Evolutionary conservation across 2,888 invertebrate genomes (phyloP), one percentile per base, ranked within the genome.

Genomic region (Polymixis flavicincta): DNA sequence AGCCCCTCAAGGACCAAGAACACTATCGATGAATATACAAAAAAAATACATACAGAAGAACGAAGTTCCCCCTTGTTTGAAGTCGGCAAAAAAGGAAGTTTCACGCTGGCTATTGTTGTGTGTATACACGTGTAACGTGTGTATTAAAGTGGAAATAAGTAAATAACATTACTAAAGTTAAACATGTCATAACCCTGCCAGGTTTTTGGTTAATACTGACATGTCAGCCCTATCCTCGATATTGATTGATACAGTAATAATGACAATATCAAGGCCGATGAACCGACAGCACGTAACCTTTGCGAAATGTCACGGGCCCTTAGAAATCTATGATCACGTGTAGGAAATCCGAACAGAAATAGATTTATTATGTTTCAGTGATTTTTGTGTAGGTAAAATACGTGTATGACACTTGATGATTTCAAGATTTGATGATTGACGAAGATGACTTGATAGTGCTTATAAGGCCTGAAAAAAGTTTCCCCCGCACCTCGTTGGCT

Each of bases 221-320:
- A 22, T 65, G 22, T 60, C 52, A 80, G 17, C 32, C 48, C 14
- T 55, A 22, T 67, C 32, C n/a, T 14, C 13, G 14, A 55, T 74
- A 78, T 78, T 78, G 83, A 78, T 74, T 83, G 59, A 50, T 61
- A 65, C 45, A 60, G 50, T 78, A 52, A 66, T 69, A 83, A 77
- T 71, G 71, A 67, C 48, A 71, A 67, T 59, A 71, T 42, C 71
- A 77, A 77, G 83, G 80, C 17, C 32, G 0, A 14, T n/a, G 55
- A 55, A 55, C n/a, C 60, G 25, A 25, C 14, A 67, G 22, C 48
- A 52, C 32, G 66, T 57, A 54, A 77, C 71, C 80, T 80, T 80
- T 77, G 83, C 66, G 22, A 82, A 80, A 80, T 82, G 67, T 80
- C 83, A 83, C 55, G 66, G 71, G 28, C 45, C 55, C 48, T 54